Conservation (phyloP, 2,113 vertebrate genomes). For the Pseudorasbora parva region DNA sequence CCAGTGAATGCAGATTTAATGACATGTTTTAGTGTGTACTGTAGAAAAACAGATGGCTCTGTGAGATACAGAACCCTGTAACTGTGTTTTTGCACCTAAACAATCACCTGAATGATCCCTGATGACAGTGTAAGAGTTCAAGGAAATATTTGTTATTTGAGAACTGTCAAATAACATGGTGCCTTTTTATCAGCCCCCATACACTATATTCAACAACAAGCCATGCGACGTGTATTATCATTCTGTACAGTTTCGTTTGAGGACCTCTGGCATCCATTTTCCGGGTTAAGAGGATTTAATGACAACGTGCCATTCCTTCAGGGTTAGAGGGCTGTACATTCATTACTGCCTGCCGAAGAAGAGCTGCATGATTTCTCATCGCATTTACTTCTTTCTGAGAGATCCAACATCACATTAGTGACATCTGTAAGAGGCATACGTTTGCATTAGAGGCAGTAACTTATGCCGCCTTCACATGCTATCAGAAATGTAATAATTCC, state of each 20-base stretch:
- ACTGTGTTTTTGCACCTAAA: not conserved
- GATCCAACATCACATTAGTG: not conserved
- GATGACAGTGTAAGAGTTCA: not conserved
- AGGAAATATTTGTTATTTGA: not conserved
- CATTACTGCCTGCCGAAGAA: not conserved
- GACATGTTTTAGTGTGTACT: not conserved
- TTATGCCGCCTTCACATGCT: too few relatives aligned
- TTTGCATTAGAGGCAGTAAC: not conserved
- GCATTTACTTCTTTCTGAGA: not conserved
- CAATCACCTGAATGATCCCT: not conserved
- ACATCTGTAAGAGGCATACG: not conserved
- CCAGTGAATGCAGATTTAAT: not conserved
- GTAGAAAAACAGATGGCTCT: not conserved
- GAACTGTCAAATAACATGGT: not conserved
- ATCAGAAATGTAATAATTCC: too few relatives aligned
- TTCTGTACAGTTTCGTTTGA: not conserved
- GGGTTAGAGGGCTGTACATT: not conserved
- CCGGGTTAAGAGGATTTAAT: not conserved
- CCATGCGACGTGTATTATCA: not conserved
- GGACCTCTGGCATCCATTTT: not conserved
- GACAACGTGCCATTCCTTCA: not conserved
- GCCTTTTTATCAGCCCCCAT: not conserved
- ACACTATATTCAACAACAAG: not conserved
- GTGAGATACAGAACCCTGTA: not conserved
- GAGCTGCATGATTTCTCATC: not conserved